phyloP scores from a whole-genome alignment of 1,140 invertebrate species.

The Drosophila erecta region DNA sequence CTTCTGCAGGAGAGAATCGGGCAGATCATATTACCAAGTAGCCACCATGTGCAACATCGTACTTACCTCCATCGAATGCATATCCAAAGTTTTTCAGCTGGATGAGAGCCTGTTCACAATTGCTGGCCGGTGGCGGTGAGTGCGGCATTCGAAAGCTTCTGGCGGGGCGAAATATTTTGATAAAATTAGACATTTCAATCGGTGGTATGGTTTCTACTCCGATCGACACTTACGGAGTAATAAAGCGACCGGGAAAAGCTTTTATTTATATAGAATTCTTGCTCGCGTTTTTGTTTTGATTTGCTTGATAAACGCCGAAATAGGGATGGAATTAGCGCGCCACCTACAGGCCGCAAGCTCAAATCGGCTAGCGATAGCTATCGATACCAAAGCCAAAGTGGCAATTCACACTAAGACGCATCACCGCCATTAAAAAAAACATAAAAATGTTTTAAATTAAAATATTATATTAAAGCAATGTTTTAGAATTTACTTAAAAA shows the following conservation, averaged over 20 bases:
- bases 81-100: constrained; percentile 66
- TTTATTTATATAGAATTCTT: constrained; percentile 28
- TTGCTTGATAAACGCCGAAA: constrained; percentile 8
- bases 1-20: constrained; percentile 79
- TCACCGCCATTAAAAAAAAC: too few relatives aligned
- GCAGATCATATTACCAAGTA: background rate
- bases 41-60: too few relatives aligned
- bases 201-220: background rate
- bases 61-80: constrained; percentile 70
- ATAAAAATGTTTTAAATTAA: too few relatives aligned
- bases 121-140: background rate
- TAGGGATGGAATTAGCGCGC: background rate
- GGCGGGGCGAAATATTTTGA: background rate
- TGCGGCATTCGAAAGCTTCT: constrained; percentile 29
- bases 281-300: constrained; percentile 18
- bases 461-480: too few relatives aligned
- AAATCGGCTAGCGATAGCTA: background rate
- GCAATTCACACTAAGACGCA: background rate
- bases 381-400: too few relatives aligned
- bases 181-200: constrained; percentile 1
- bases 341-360: constrained; percentile 3
- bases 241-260: background rate
- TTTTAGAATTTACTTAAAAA: too few relatives aligned
- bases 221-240: constrained; percentile 29
- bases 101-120: constrained; percentile 47